Conservation (phyloP, 1,140 invertebrate genomes). For the Pissodes strobi region DNA sequence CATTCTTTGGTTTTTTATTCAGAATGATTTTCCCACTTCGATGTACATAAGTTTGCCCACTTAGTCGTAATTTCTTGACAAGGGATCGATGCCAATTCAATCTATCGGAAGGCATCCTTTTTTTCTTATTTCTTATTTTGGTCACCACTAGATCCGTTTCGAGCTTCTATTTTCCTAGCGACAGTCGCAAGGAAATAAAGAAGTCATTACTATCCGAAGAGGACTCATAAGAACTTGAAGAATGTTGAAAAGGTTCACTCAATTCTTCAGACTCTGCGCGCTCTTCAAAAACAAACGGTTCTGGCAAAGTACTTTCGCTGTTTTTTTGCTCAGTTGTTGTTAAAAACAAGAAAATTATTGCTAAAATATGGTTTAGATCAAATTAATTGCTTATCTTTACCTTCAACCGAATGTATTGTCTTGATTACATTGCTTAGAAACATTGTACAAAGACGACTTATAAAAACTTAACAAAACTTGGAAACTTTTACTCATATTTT, state of each 20-base stretch:
- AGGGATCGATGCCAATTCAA: background rate
- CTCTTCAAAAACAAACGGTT: background rate
- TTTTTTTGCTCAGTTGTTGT: background rate
- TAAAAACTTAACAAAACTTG: no score
- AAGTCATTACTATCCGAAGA: background rate
- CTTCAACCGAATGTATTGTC: no score
- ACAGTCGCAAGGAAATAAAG: background rate
- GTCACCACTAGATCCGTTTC: background rate
- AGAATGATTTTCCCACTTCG: conserved; percentile 1
- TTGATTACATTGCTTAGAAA: no score
- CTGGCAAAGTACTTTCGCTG: background rate
- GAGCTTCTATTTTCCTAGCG: background rate
- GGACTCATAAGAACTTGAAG: background rate
- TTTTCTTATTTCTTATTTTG: no score
- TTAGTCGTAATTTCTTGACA: background rate
- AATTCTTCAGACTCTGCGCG: background rate
- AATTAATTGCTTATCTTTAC: no score
- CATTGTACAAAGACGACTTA: no score
- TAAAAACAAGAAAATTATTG: background rate
- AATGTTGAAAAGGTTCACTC: background rate
- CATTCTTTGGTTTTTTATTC: background rate
- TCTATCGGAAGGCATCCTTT: no score
- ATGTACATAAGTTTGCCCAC: conserved; percentile 1
- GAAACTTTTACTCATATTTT: no score
- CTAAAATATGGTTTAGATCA: background rate